phyloP scores from a whole-genome alignment of 2,113 vertebrate genomes.

The human (Homo sapiens) region GRCh38 chr4:8629001-8629500 shows the following conservation, averaged over 20 bases:
- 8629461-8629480: too few relatives aligned
- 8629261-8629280: background rate
- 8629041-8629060: fast-evolving
- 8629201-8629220: background rate
- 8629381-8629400: too few relatives aligned
- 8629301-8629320: fast-evolving
- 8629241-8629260: fast-evolving
- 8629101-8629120: background rate
- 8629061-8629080: too few relatives aligned
- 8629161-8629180: fast-evolving
- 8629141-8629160: too few relatives aligned
- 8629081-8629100: fast-evolving
- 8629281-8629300: too few relatives aligned
- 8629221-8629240: background rate
- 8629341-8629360: fast-evolving
- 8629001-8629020: background rate
- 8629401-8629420: too few relatives aligned
- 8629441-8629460: too few relatives aligned
- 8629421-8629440: too few relatives aligned
- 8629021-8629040: background rate
- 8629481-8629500: too few relatives aligned
- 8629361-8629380: too few relatives aligned
- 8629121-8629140: background rate
- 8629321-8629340: background rate
- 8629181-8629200: background rate